phyloP scores from a whole-genome alignment of 2,797 vertebrate genomes.

The Echeneis naucrates region DNA sequence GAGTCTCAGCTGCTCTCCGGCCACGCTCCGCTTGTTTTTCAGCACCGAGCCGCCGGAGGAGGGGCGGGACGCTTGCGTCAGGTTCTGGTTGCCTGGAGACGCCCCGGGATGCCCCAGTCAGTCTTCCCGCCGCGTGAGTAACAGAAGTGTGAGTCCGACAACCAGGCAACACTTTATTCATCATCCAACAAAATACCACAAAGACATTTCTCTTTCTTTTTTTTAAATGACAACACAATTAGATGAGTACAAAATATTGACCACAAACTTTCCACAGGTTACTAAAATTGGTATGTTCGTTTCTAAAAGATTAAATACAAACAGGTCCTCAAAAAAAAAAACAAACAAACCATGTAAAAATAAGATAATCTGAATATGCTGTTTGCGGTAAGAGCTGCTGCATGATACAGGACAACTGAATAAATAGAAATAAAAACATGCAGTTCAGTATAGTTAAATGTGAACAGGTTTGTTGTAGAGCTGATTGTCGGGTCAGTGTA shows the following conservation, averaged over 20 bases:
- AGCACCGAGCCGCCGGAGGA: conserved; percentile 64
- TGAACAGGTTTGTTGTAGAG: conserved; percentile 7
- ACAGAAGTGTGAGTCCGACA: conserved; percentile 37
- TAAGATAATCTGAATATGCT: background rate
- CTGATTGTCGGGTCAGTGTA: conserved; percentile 23
- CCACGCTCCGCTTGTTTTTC: conserved; percentile 68
- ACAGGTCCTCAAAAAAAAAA: background rate
- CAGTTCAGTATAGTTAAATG: background rate
- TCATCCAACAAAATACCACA: conserved; percentile 6
- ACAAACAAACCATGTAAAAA: conserved; percentile 1
- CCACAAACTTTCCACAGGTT: conserved; percentile 2
- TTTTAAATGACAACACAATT: background rate
- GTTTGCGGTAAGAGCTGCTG: background rate
- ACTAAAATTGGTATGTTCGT: conserved; percentile 8
- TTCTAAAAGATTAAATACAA: conserved; percentile 22
- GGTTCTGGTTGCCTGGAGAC: conserved; percentile 81
- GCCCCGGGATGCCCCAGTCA: conserved; percentile 66
- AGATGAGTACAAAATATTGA: conserved; percentile 25
- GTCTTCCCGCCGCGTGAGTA: conserved; percentile 43
- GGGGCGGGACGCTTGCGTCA: conserved; percentile 76
- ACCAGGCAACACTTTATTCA: conserved; percentile 35
- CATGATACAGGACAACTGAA: background rate
- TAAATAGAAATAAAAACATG: conserved; percentile 18
- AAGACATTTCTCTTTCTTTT: background rate
- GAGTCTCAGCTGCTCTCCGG: background rate